These are phyloP conservation scores for Phymanthus crucifer DNA, from an alignment of 92 coral and sea anemone genomes.

Conservation along the genomic window DNA sequence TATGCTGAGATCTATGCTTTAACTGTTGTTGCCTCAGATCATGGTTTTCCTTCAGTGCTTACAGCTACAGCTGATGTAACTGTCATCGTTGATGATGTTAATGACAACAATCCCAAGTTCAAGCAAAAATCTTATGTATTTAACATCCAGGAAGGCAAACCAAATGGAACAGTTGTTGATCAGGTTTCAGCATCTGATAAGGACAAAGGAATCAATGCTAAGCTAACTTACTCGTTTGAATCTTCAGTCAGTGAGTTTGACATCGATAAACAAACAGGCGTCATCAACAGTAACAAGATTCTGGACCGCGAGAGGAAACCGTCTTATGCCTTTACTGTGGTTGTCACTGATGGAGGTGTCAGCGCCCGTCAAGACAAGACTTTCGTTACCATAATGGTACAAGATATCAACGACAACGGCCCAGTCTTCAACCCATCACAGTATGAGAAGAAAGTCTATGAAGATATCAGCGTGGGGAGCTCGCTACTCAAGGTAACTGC, in stretches of 20 bases:
- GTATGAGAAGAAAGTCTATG: slow-evolving; percentile 58
- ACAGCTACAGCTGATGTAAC: slow-evolving; percentile 64
- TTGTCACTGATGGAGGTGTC: slow-evolving; percentile 73
- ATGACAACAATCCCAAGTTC: slow-evolving; percentile 85
- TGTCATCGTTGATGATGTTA: slow-evolving; percentile 78
- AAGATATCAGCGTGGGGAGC: slow-evolving; percentile 57
- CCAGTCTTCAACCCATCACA: slow-evolving; percentile 61
- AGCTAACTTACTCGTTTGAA: slow-evolving; percentile 65
- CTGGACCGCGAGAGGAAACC: slow-evolving; percentile 74
- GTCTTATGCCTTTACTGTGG: slow-evolving; percentile 56
- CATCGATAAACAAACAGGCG: slow-evolving; percentile 69
- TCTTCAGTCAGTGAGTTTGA: slow-evolving; percentile 53
- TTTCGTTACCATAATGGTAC: slow-evolving; percentile 59
- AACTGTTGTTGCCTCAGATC: slow-evolving; percentile 69
- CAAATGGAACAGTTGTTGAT: slow-evolving; percentile 71
- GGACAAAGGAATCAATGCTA: slow-evolving; percentile 82
- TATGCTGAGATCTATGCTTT: slow-evolving; percentile 55
- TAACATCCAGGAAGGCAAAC: slow-evolving; percentile 60
- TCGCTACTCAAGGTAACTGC: slow-evolving; percentile 68
- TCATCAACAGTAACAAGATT: slow-evolving; percentile 56
- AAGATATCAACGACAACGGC: slow-evolving; percentile 79
- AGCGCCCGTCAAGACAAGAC: slow-evolving; percentile 60
- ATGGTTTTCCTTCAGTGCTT: slow-evolving; percentile 67
- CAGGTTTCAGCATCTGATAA: slow-evolving; percentile 70
- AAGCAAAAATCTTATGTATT: slow-evolving; percentile 50